Conservation (phyloP, 2,113 vertebrate genomes). For the Salvelinus namaycush region DNA sequence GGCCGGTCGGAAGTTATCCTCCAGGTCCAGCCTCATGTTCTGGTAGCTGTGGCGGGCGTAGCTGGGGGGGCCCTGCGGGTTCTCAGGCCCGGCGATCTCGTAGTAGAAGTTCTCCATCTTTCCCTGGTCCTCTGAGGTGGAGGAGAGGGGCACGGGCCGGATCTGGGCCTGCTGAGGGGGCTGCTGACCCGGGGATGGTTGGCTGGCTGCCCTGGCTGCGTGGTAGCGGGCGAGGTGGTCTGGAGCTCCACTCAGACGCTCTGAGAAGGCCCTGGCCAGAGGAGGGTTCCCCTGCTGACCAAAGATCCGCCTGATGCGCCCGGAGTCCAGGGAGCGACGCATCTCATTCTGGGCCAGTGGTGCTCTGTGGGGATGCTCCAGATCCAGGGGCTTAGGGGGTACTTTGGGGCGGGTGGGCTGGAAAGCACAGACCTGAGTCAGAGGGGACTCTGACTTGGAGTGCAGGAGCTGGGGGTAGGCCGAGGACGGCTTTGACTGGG, state of each 20-base stretch:
- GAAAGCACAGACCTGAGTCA: constrained; percentile 45
- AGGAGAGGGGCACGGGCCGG: constrained; percentile 24
- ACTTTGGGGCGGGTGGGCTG: constrained; percentile 54
- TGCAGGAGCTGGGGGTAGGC: constrained; percentile 47
- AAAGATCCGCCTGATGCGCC: constrained; percentile 36
- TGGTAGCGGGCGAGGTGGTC: constrained; percentile 49
- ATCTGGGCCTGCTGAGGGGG: constrained; percentile 19
- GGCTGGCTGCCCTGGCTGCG: constrained; percentile 41
- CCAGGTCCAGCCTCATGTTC: constrained; percentile 64
- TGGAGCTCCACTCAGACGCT: constrained; percentile 44
- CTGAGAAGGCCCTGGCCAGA: constrained; percentile 56
- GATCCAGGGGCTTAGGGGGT: constrained; percentile 53
- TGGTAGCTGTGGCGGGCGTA: constrained; percentile 59
- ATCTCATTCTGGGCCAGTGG: constrained; percentile 42
- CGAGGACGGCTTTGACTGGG: constrained; percentile 6
- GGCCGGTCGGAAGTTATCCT: constrained; percentile 49
- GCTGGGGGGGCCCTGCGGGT: constrained; percentile 54
- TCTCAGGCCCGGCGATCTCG: constrained; percentile 66
- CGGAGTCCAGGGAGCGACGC: constrained; percentile 54
- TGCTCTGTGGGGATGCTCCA: constrained; percentile 19
- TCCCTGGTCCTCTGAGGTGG: constrained; percentile 46
- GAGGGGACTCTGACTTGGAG: constrained; percentile 59
- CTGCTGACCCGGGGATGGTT: constrained; percentile 42
- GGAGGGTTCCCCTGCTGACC: constrained; percentile 33
- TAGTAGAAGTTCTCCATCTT: constrained; percentile 78